Percentiles rank a stretch among this genome's conserved stretches.
Conservation (phyloP, 1,140 invertebrate genomes). For the Microplitis mediator region DNA sequence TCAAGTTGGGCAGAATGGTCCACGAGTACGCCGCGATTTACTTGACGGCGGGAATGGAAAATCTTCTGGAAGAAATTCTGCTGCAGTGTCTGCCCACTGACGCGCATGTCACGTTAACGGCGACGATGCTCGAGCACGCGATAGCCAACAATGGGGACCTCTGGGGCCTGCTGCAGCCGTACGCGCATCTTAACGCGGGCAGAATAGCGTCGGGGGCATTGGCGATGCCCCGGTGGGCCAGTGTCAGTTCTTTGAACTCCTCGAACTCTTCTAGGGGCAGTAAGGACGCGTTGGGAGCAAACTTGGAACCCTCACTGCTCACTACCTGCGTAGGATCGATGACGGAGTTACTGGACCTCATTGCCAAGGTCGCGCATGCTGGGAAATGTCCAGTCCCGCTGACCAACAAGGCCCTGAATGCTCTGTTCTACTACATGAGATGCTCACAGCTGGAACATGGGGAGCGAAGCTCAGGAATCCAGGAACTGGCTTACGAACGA, state of each 20-base stretch:
- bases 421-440: slow-evolving; percentile 89
- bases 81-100: slow-evolving; percentile 76
- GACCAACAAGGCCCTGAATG: slow-evolving; percentile 73
- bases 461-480: slow-evolving; percentile 65
- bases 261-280: slow-evolving; percentile 57
- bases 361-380: slow-evolving; percentile 61
- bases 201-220: slow-evolving; percentile 83
- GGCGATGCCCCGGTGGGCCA: slow-evolving; percentile 85
- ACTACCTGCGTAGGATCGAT: slow-evolving; percentile 88
- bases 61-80: slow-evolving; percentile 84
- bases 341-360: slow-evolving; percentile 76
- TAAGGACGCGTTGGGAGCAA: slow-evolving; percentile 52
- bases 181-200: slow-evolving; percentile 87
- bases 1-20: slow-evolving; percentile 81
- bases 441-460: slow-evolving; percentile 82
- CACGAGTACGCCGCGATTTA: slow-evolving; percentile 91
- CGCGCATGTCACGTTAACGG: slow-evolving; percentile 71
- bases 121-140: slow-evolving; percentile 79
- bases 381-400: slow-evolving; percentile 60
- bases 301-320: slow-evolving; percentile 74
- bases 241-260: slow-evolving; percentile 74
- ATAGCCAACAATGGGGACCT: slow-evolving; percentile 86
- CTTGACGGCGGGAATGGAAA: slow-evolving; percentile 86
- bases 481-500: slow-evolving; percentile 83
- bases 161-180: slow-evolving; percentile 87